phyloP scores from a whole-genome alignment of 2,113 vertebrate genomes.

The Xiphorhynchus elegans region DNA sequence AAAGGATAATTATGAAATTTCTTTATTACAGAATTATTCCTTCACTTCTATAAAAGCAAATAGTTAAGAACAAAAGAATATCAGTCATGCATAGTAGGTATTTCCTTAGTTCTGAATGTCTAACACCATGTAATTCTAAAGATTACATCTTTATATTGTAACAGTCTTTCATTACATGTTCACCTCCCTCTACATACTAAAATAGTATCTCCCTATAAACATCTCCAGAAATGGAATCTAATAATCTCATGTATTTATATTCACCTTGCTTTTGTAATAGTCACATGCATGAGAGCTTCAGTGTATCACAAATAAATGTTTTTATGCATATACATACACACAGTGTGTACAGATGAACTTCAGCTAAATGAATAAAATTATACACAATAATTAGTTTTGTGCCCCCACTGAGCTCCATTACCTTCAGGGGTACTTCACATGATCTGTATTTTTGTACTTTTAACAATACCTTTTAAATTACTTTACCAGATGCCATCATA shows the following conservation, averaged over 20 bases:
- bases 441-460: conserved; percentile 5
- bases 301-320: not conserved
- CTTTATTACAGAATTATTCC: not conserved
- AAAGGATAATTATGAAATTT: not conserved
- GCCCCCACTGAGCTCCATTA: not conserved
- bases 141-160: not conserved
- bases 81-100: not conserved
- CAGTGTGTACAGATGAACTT: not conserved
- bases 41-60: not conserved
- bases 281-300: not conserved
- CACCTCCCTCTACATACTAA: not conserved
- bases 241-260: not conserved
- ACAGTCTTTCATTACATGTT: not conserved
- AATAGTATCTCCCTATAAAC: not conserved
- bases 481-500: conserved; percentile 37
- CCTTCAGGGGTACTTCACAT: not conserved
- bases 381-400: not conserved
- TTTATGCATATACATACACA: not conserved
- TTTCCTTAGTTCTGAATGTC: not conserved
- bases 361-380: not conserved
- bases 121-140: not conserved
- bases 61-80: not conserved
- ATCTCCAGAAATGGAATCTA: not conserved
- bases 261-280: not conserved
- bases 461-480: conserved; percentile 22